Evolutionary conservation across 2,113 vertebrate species (phyloP), one percentile per base, ranked within the genome.

Genomic region (Ageneiosus marmoratus): DNA sequence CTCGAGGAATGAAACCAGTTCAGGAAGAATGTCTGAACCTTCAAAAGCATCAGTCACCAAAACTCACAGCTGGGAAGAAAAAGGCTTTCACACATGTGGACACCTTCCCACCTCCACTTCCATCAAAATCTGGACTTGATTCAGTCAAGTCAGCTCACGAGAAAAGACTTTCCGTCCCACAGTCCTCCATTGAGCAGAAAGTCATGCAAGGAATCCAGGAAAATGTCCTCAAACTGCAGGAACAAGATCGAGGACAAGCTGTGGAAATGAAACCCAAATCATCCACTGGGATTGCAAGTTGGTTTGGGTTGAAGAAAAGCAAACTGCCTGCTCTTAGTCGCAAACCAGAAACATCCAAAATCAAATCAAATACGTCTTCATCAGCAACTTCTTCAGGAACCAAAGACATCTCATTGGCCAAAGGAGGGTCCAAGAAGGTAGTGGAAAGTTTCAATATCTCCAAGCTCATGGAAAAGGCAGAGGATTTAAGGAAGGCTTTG

Each of bases 181-280:
- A 96, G 8, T 97, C 97, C 0, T 96, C 96, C 88, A 98, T 98
- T 0, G 97, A 99, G 91, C 97, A 98, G 92, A 98, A 98, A 89
- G 97, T 99, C 82, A 99, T 99, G 97, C 97, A 96, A 81, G 97
- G 97, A 85, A 99, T 99, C 0, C 96, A 98, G 92, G 97, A 98
- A 90, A 98, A 98, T 0, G 89, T 98, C 90, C 91, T 98, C 72
- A 94, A 97, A 81, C 94, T 96, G n/a, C 96, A 96, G 89, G 96
- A 95, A 84, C 97, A 96, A 90, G 97, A 96, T 78, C 85, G 94
- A 56, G 92, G 92, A 0, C 95, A 91, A 0, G n/a, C 69, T 0
- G 58, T 81, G 0, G 97, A 98, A 85, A 93, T 92, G 11, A 98
- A 97, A 84, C 97, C 95, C 56, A 97, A 96, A 20, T 93, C 95